Conservation (phyloP, 2,888 invertebrate genomes). For the Eristalis tenax region DNA sequence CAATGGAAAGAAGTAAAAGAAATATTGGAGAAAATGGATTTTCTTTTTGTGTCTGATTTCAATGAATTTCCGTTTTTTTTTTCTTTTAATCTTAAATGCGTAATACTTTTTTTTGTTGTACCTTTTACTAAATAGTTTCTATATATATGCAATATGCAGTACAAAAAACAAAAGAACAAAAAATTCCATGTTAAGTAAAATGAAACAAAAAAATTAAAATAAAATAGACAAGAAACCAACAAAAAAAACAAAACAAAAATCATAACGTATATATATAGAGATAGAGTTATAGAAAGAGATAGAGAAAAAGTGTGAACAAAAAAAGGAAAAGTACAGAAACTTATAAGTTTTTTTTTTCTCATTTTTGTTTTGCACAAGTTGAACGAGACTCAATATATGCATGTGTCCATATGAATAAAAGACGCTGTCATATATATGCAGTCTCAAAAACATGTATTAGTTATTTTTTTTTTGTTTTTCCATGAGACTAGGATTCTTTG, state of each 20-base stretch:
- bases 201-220: constrained; percentile 11
- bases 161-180: constrained; percentile 39
- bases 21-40: constrained; percentile 77
- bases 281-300: no score
- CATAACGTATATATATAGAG: background rate
- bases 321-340: background rate
- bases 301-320: background rate
- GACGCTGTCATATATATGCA: background rate
- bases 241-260: constrained; percentile 19
- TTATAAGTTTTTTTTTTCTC: background rate
- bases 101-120: constrained; percentile 50
- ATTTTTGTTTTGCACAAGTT: constrained; percentile 17
- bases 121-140: constrained; percentile 44
- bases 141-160: constrained; percentile 59
- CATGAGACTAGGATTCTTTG: constrained; percentile 25
- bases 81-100: constrained; percentile 52
- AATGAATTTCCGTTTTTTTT: constrained; percentile 66
- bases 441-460: background rate
- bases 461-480: constrained; percentile 10
- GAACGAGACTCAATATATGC: background rate
- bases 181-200: constrained; percentile 24
- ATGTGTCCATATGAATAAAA: background rate
- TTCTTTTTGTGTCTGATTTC: constrained; percentile 66
- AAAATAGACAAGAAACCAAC: constrained; percentile 15
- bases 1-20: constrained; percentile 88